These are phyloP conservation scores for Spinus pinus DNA, from an alignment of 2,797 vertebrate species.

Conservation along the genomic window DNA sequence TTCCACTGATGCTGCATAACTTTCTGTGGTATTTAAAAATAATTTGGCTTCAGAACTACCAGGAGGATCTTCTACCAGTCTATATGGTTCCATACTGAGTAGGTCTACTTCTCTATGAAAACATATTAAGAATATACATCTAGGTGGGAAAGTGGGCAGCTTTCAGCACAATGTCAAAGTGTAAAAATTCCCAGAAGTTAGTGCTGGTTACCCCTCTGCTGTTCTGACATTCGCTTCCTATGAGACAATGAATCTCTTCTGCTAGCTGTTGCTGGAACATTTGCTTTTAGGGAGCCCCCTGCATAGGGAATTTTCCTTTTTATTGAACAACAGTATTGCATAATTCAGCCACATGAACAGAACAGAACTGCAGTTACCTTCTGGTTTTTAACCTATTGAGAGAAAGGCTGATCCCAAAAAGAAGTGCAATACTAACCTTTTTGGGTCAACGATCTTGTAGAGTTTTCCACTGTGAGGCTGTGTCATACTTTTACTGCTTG, in stretches of 20 bases:
- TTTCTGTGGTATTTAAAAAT: background rate
- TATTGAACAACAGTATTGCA: background rate
- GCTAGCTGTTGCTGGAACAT: background rate
- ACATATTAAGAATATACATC: background rate
- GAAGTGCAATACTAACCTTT: slow-evolving; percentile 82
- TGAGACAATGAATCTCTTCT: background rate
- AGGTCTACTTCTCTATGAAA: background rate
- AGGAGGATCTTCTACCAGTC: background rate
- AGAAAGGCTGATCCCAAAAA: background rate
- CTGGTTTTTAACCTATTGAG: background rate
- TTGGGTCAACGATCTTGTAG: slow-evolving; percentile 96
- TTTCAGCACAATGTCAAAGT: background rate
- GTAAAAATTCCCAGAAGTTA: background rate
- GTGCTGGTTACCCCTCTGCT: background rate
- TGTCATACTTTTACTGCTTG: slow-evolving; percentile 93
- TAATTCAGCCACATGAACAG: background rate
- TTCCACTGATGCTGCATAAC: background rate
- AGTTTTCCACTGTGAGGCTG: slow-evolving; percentile 94
- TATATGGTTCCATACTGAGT: background rate
- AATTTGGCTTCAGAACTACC: background rate
- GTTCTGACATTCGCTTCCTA: background rate
- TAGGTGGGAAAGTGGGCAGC: background rate
- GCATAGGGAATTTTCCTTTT: background rate
- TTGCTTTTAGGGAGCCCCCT: background rate
- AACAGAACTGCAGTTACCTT: background rate